Evolutionary conservation across 2,113 vertebrate genomes (phyloP).

Genomic region (Mustela nigripes): DNA sequence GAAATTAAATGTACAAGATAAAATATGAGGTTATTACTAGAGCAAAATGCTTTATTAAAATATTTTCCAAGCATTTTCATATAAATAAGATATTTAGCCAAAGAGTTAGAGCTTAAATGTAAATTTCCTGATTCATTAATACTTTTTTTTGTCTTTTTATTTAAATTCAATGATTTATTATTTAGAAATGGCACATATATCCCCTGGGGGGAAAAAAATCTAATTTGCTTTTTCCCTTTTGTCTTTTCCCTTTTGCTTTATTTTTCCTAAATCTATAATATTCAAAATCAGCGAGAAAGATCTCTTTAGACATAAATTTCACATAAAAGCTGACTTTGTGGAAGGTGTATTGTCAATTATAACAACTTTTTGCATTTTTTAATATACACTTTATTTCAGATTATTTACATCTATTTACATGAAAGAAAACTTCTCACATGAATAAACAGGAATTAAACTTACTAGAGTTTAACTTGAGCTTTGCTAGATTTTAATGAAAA

Average conservation of each 20-base stretch:
- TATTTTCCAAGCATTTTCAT: background rate
- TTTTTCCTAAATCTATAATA: background rate
- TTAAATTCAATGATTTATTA: background rate
- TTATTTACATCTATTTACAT: background rate
- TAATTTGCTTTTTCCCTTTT: background rate
- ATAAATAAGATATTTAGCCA: background rate
- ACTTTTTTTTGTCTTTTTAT: background rate
- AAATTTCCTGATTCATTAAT: background rate
- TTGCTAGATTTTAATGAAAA: background rate
- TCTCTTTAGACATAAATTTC: background rate
- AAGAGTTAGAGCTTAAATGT: background rate
- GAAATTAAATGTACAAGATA: slow-evolving; percentile 12
- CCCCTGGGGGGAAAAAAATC: background rate
- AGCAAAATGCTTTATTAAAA: background rate
- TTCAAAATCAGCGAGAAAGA: background rate
- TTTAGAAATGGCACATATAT: background rate
- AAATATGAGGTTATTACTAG: background rate
- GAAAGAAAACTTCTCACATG: background rate
- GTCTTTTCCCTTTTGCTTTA: background rate
- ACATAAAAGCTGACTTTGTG: background rate
- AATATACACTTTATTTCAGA: background rate
- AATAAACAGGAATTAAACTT: background rate
- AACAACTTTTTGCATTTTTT: background rate
- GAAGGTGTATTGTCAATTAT: background rate
- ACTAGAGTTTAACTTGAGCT: background rate